Base-by-base conservation (phyloP, 2,888 invertebrate genomes). In the Actias luna region DNA sequence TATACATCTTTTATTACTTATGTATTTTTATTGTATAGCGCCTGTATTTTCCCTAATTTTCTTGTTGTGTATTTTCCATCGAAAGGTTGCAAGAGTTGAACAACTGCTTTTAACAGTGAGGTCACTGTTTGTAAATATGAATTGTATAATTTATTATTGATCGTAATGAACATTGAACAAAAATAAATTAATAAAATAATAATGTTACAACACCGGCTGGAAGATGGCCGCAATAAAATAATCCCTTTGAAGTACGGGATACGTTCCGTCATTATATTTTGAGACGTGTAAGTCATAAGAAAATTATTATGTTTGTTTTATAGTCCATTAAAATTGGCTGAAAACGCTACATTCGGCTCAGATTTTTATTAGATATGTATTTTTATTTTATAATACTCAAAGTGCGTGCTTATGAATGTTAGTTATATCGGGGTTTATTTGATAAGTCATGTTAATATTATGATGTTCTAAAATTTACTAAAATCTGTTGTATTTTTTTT, bases 301-400 rank as follows among this genome's bases (percentile, higher is more conserved):
- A 55, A 55, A 55, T 27, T 61, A 69, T 73, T 74, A 78, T 75
- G 73, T 73, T 74, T 69, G 65, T 74, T 80, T 79, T 77, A 80
- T 71, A 69, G 68, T 57, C 63, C 73, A 73, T 66, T 80, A 77
- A 79, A 77, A 70, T 72, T 65, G 65, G 63, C 63, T 65, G 70
- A 67, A 74, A 68, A 70, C 69, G 55, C 18, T 55, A 55, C 55
- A 55, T 55, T 55, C 55, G 55, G 55, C 27, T 27, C 29, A 27
- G n/a, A 55, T 55, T 29, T n/a, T 27, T n/a, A n/a, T 29, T 55
- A 14, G 1, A 25, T 27, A 18, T 46, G 18, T 46, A 16, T 55
- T 55, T 52, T 55, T 16, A 55, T 55, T 14, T 55, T 29, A 55
- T 7, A 27, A 14, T 16, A 55, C 22, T 8, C 12, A 46, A 22